Percentiles rank a stretch among this genome's conserved stretches.
phyloP scores from a whole-genome alignment of 2,113 vertebrate species.

The Recurvirostra avosetta region DNA sequence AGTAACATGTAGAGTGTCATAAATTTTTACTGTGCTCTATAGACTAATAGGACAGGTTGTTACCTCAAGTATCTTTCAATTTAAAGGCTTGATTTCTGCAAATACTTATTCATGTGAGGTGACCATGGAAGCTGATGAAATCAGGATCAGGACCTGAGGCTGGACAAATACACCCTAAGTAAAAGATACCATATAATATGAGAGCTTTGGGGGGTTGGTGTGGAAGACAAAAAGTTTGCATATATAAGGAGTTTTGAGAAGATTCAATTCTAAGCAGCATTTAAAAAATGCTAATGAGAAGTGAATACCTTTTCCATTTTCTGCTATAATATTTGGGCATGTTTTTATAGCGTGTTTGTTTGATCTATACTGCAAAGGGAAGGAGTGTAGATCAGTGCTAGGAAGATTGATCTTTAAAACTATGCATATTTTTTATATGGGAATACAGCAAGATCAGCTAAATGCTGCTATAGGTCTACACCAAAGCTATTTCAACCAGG shows the following conservation, averaged over 20 bases:
- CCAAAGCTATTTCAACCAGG: conserved; percentile 43
- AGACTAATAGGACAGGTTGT: neutral
- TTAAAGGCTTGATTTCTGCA: neutral
- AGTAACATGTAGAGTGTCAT: neutral
- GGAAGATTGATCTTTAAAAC: conserved; percentile 19
- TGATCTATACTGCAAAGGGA: conserved; percentile 8
- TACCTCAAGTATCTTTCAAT: neutral
- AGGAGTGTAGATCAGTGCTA: neutral
- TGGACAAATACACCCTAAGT: neutral
- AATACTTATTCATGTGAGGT: neutral
- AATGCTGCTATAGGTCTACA: neutral
- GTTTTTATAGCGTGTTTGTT: neutral
- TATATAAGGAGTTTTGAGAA: neutral
- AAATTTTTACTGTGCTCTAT: neutral
- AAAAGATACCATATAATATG: neutral
- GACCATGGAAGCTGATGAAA: neutral
- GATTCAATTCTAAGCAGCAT: neutral
- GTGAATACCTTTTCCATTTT: neutral
- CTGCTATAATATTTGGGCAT: neutral
- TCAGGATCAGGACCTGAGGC: neutral
- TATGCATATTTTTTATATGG: neutral
- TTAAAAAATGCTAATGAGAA: neutral
- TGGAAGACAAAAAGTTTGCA: neutral
- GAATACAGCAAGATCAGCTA: conserved; percentile 5
- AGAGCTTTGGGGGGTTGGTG: neutral